Base-by-base conservation (phyloP, 2,797 vertebrate species). In the Squalus acanthias region DNA sequence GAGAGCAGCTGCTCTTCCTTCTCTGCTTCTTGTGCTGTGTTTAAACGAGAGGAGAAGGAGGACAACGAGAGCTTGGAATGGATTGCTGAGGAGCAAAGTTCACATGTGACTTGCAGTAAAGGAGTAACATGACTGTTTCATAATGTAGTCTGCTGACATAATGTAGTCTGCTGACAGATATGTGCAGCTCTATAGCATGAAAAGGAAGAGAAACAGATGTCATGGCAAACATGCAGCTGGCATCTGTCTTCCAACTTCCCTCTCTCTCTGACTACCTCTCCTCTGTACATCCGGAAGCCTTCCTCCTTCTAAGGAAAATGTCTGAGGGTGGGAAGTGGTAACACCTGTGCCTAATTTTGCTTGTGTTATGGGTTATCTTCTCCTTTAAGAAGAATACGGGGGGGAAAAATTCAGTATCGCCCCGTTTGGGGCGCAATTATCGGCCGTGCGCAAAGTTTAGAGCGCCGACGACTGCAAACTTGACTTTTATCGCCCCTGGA, bases 161-260 rank as follows among this genome's bases (percentile, higher is more conserved):
- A 57, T 57, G 53, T 57, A 2, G 53, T 2, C 53, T 57, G 53
- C 53, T 57, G 53, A 57, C 53, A 65, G 89, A 65, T 92, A 65
- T 65, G 29, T 92, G 63, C 7, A 15, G 60, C 65, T 65, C 89
- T 65, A 29, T 33, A 39, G 33, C 63, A 22, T 46, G 63, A 67
- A 93, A 93, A 93, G 60, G 91, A 93, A 93, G 63, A 39, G 63
- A 93, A 93, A 93, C 91, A 93, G 91, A 67, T 93, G 91, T 93
- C 63, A 67, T 67, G 60, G 22, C 63, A 67, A 93, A 93, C 57
- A 67, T 39, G 17, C 63, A 93, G 60, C 63, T 93, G 63, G 63
- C n/a, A 93, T 39, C 17, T 93, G 91, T 67, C 91, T 93, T 67
- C 63, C 63, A 67, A 22, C 65, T 93, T 65, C 33, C 3, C 39